These are phyloP conservation scores for Alethe castanea DNA, from an alignment of 2,113 vertebrate species.

Conservation along the genomic window DNA sequence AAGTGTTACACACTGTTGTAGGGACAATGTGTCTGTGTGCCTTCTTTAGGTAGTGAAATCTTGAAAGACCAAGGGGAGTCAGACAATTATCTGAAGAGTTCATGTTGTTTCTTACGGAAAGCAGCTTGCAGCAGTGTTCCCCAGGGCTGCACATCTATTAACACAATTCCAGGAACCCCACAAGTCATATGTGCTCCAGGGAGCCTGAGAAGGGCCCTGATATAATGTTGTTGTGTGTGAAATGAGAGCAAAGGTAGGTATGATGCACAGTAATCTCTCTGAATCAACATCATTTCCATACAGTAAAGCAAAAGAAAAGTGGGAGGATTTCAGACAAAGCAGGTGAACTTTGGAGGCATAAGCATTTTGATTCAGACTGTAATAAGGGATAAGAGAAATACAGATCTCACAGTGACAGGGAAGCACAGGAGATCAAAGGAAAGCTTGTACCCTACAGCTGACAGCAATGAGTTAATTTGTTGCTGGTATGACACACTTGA, in stretches of 20 bases:
- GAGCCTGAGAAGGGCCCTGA: not conserved
- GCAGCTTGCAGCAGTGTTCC: not conserved
- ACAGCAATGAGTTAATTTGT: not conserved
- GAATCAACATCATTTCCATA: not conserved
- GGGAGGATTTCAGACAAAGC: not conserved
- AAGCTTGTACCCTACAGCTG: not conserved
- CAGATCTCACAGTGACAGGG: not conserved
- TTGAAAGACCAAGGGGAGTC: not conserved
- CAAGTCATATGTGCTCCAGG: not conserved
- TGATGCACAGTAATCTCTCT: not conserved
- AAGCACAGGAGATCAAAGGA: not conserved
- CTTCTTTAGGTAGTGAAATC: not conserved
- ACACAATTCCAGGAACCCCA: not conserved
- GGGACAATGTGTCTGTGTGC: not conserved
- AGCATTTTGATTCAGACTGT: not conserved
- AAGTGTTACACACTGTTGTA: not conserved
- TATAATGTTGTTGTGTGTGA: not conserved
- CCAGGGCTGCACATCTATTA: not conserved
- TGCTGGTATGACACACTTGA: not conserved
- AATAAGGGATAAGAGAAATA: not conserved
- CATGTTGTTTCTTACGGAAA: not conserved
- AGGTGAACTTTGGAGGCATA: not conserved
- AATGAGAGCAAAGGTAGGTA: not conserved
- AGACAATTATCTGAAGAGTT: not conserved
- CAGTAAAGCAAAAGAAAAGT: not conserved